phyloP scores from a whole-genome alignment of 2,888 invertebrate species.

The Drosophila pseudotakahashii region DNA sequence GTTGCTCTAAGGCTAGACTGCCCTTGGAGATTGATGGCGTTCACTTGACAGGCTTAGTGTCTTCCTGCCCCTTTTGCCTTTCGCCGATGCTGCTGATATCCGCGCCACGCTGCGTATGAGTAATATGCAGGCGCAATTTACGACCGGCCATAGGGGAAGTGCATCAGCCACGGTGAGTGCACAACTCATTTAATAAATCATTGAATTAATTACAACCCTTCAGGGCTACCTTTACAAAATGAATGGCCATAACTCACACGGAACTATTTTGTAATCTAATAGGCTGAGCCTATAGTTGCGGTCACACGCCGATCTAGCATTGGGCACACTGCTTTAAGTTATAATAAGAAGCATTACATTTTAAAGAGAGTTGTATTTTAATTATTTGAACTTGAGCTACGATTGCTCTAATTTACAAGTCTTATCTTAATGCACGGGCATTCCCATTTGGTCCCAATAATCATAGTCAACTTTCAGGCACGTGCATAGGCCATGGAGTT shows the following conservation, averaged over 20 bases:
- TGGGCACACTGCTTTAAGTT: too few relatives aligned
- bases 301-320: too few relatives aligned
- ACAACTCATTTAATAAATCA: conserved; percentile 72
- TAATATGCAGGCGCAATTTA: conserved; percentile 35
- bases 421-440: background rate
- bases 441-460: background rate
- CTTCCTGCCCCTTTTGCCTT: background rate
- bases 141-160: conserved; percentile 14
- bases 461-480: conserved; percentile 47
- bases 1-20: conserved; percentile 25
- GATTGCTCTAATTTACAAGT: background rate
- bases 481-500: conserved; percentile 10
- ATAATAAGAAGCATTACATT: too few relatives aligned
- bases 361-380: background rate
- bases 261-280: background rate
- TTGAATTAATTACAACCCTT: conserved; percentile 64
- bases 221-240: conserved; percentile 1
- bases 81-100: conserved; percentile 7
- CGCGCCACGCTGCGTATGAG: conserved; percentile 29
- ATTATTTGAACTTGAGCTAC: background rate
- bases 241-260: too few relatives aligned
- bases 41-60: conserved; percentile 55
- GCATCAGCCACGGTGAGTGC: conserved; percentile 53
- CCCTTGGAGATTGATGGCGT: conserved; percentile 61
- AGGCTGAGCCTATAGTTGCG: background rate